These are phyloP conservation scores for Hippocampus comes DNA, from an alignment of 2,113 vertebrate genomes.

Conservation along the genomic window DNA sequence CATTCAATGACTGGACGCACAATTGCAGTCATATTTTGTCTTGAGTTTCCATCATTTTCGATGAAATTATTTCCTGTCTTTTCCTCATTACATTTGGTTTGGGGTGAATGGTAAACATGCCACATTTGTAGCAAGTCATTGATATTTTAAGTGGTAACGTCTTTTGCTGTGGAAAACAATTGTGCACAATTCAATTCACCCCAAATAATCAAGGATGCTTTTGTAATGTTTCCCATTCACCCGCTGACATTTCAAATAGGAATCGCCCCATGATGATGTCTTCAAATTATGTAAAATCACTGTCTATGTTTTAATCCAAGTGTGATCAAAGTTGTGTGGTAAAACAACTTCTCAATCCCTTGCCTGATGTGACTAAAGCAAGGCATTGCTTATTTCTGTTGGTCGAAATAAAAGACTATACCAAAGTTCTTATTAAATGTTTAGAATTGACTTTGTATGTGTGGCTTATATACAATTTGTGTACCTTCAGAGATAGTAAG, in stretches of 20 bases:
- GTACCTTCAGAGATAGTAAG: too few species aligned
- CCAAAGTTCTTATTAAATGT: slow-evolving; percentile 75
- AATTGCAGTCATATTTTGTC: slow-evolving; percentile 27
- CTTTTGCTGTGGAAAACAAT: neutral
- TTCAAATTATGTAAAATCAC: slow-evolving; percentile 12
- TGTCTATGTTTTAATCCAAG: slow-evolving; percentile 5
- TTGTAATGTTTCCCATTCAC: neutral
- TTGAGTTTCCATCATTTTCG: neutral
- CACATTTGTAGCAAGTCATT: neutral
- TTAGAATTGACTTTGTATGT: slow-evolving; percentile 25
- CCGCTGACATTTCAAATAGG: neutral
- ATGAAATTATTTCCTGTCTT: neutral
- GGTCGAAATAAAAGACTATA: slow-evolving; percentile 48
- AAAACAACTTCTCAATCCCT: slow-evolving; percentile 5
- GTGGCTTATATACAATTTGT: too few species aligned
- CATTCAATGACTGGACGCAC: slow-evolving; percentile 37
- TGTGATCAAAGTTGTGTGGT: slow-evolving; percentile 24
- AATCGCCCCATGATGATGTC: neutral
- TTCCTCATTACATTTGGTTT: neutral
- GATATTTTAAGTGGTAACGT: neutral
- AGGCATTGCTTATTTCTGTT: slow-evolving; percentile 41
- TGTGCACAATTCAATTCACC: neutral
- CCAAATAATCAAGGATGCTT: neutral
- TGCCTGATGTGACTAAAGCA: slow-evolving; percentile 29
- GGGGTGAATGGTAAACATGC: neutral